phyloP scores from a whole-genome alignment of 2,113 vertebrate genomes.

The Ramphastos sulfuratus region DNA sequence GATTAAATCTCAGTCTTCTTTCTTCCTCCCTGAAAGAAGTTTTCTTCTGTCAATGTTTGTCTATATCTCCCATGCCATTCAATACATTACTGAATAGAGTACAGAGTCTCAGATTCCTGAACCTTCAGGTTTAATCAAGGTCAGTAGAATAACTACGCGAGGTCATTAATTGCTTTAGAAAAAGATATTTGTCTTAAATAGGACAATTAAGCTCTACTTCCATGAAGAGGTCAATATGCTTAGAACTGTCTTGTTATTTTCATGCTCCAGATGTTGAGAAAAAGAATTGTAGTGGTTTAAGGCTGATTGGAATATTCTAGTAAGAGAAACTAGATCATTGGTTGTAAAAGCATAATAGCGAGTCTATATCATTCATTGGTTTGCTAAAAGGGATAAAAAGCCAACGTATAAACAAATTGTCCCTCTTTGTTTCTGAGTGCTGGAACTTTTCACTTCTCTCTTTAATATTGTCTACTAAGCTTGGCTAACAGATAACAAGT shows the following conservation, averaged over 20 bases:
- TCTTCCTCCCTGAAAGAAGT: background rate
- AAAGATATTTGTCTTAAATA: background rate
- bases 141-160: background rate
- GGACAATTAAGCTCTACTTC: background rate
- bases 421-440: too few relatives aligned
- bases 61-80: background rate
- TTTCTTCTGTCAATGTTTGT: background rate
- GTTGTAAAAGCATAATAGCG: too few relatives aligned
- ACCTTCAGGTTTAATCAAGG: background rate
- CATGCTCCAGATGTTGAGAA: background rate
- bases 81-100: background rate
- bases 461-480: too few relatives aligned
- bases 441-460: too few relatives aligned
- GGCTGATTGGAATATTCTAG: too few relatives aligned
- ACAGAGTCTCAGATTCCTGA: background rate
- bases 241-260: background rate
- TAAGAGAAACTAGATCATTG: too few relatives aligned
- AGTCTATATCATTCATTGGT: too few relatives aligned
- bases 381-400: too few relatives aligned
- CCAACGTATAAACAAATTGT: too few relatives aligned
- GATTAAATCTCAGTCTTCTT: background rate
- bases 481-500: too few relatives aligned
- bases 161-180: background rate
- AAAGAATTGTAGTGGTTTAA: background rate
- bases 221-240: background rate